Percentiles rank a stretch among this genome's conserved stretches.
Evolutionary conservation across 2,113 vertebrate genomes (phyloP).

Genomic region (Agelaius tricolor): DNA sequence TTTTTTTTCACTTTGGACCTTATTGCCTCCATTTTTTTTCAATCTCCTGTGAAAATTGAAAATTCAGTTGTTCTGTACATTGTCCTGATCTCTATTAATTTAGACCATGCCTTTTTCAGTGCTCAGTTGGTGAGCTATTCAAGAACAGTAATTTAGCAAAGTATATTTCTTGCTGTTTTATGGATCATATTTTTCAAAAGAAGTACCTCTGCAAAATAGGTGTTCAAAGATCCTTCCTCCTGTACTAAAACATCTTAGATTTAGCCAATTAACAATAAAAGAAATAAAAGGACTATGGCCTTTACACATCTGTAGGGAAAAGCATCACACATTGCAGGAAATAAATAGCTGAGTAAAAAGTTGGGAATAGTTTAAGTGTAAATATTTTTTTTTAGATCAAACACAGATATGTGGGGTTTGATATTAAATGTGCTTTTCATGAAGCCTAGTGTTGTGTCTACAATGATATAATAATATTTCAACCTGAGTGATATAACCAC

Average conservation of each 20-base stretch:
- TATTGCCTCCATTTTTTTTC: background rate
- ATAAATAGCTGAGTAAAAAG: background rate
- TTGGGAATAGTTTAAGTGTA: background rate
- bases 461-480: background rate
- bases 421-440: background rate
- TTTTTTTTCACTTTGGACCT: background rate
- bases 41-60: background rate
- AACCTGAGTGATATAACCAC: background rate
- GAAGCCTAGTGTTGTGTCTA: background rate
- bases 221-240: background rate
- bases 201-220: background rate
- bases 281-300: background rate
- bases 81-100: background rate
- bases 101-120: background rate
- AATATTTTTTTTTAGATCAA: background rate
- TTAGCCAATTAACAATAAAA: background rate
- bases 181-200: background rate
- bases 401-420: background rate
- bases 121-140: background rate
- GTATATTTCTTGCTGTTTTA: background rate
- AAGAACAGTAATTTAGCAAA: background rate
- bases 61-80: background rate
- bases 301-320: background rate
- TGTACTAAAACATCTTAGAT: background rate
- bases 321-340: background rate